These are phyloP conservation scores for Chymomyza procnemis DNA, from an alignment of 2,888 invertebrate genomes.

Conservation along the genomic window DNA sequence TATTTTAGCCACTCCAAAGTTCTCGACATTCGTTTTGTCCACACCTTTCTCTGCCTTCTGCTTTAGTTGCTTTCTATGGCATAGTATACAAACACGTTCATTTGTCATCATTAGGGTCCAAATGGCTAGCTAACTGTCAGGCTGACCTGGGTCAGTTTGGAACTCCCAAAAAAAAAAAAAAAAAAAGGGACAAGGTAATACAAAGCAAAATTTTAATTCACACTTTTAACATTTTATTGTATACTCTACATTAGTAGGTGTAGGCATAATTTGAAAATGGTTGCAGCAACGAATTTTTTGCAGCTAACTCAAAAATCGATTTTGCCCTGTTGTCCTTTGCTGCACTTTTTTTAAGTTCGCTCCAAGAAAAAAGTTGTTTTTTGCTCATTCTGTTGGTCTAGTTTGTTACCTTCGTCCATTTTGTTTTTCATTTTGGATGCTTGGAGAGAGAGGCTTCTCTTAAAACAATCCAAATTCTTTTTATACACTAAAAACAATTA, in stretches of 20 bases:
- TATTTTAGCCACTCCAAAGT: background rate
- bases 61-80: slow-evolving; percentile 21
- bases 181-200: slow-evolving; percentile 13
- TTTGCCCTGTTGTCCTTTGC: background rate
- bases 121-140: slow-evolving; percentile 28
- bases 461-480: no score
- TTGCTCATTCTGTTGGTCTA: no score
- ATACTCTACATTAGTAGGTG: slow-evolving; percentile 22
- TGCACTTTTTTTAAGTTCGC: no score
- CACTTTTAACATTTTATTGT: slow-evolving; percentile 41
- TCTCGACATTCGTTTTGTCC: background rate
- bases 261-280: no score
- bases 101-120: slow-evolving; percentile 65
- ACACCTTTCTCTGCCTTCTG: background rate
- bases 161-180: slow-evolving; percentile 21
- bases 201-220: slow-evolving; percentile 1
- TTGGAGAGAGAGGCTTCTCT: no score
- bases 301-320: no score
- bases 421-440: no score
- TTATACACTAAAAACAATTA: no score
- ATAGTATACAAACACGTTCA: slow-evolving; percentile 29
- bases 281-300: no score
- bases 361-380: background rate
- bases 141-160: slow-evolving; percentile 28
- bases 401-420: background rate